A percentile compares a stretch with the other conserved stretches of the same genome.
phyloP scores from a whole-genome alignment of 92 coral and sea anemone genomes.

The Phymanthus crucifer region DNA sequence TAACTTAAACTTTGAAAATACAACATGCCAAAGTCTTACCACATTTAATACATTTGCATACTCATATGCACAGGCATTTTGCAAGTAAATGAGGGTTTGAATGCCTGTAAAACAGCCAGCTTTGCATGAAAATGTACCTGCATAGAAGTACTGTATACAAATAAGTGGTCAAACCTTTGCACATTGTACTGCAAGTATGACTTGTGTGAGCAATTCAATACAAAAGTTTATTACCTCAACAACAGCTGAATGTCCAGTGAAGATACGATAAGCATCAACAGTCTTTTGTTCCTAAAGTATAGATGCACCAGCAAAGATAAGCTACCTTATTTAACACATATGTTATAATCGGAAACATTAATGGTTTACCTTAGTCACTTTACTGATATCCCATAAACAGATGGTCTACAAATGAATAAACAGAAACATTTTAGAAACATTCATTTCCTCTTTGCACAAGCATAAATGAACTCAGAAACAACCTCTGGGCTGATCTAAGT shows the following conservation, averaged over 20 bases:
- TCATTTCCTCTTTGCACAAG: background rate
- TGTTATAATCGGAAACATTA: background rate
- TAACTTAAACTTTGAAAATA: too few species aligned
- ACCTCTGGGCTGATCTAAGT: too few species aligned
- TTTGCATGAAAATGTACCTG: too few species aligned
- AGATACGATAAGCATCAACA: slow-evolving; percentile 83
- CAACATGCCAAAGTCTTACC: too few species aligned
- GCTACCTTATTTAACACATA: background rate
- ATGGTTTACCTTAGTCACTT: slow-evolving; percentile 81
- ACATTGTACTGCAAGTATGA: too few species aligned
- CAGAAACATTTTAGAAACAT: background rate
- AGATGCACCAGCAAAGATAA: background rate
- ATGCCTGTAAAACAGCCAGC: too few species aligned
- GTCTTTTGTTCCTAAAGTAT: slow-evolving; percentile 84
- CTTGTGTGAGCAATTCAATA: background rate
- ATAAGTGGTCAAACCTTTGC: too few species aligned
- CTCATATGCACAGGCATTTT: too few species aligned
- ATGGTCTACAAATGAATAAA: slow-evolving; percentile 67
- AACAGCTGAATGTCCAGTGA: slow-evolving; percentile 95
- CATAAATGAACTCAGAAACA: background rate
- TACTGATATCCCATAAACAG: slow-evolving; percentile 95
- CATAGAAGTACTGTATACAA: too few species aligned
- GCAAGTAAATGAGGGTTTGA: too few species aligned
- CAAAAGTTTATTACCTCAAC: slow-evolving; percentile 68
- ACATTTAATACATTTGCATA: too few species aligned